A percentile compares a stretch with the other conserved stretches of the same genome.
phyloP scores from a whole-genome alignment of 2,797 vertebrate species.

The Diplodus sargus region DNA sequence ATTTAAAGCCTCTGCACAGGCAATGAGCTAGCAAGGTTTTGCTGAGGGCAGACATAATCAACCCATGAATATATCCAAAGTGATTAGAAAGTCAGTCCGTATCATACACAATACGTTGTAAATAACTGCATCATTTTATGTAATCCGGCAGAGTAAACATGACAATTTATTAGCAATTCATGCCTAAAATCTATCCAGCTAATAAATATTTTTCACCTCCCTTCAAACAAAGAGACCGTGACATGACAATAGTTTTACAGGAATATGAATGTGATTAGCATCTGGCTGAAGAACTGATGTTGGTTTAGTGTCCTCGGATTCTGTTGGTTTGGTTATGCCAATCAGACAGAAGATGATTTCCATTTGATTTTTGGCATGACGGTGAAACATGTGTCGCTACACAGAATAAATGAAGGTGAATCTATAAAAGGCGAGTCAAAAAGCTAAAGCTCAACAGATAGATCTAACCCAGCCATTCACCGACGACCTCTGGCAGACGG shows the following conservation, averaged over 20 bases:
- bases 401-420: constrained; percentile 5
- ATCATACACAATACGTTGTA: not conserved
- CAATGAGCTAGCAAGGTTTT: not conserved
- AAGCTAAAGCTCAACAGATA: constrained; percentile 20
- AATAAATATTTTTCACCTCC: constrained; percentile 35
- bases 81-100: constrained; percentile 27
- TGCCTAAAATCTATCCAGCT: constrained; percentile 7
- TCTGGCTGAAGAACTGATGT: constrained; percentile 32
- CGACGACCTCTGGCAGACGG: constrained; percentile 26
- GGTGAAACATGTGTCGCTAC: not conserved
- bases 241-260: constrained; percentile 39
- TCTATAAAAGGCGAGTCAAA: constrained; percentile 4
- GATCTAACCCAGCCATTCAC: constrained; percentile 12
- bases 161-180: constrained; percentile 23
- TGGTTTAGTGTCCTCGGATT: constrained; percentile 36
- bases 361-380: not conserved
- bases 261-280: constrained; percentile 63
- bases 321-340: constrained; percentile 37
- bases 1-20: not conserved
- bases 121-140: constrained; percentile 12
- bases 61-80: constrained; percentile 17
- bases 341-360: constrained; percentile 30
- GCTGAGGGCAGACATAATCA: constrained; percentile 9
- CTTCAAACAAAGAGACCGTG: constrained; percentile 35
- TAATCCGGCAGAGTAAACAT: constrained; percentile 4